A percentile compares a stretch with the other conserved stretches of the same genome.
phyloP scores from a whole-genome alignment of 2,113 vertebrate species.

The Brachirus orientalis region DNA sequence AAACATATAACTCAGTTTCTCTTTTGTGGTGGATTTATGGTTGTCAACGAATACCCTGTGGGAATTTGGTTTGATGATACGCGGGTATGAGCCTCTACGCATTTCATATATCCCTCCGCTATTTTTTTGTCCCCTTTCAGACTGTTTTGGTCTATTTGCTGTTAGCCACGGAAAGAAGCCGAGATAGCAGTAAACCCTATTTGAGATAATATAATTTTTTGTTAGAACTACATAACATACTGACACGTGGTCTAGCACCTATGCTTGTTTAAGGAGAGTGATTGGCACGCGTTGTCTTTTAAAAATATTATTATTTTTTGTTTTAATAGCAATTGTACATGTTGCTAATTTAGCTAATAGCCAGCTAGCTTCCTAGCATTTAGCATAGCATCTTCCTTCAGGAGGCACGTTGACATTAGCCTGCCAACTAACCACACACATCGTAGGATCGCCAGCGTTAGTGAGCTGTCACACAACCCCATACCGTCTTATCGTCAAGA shows the following conservation, averaged over 20 bases:
- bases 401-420: constrained; percentile 73
- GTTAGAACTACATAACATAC: constrained; percentile 57
- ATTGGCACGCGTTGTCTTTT: constrained; percentile 67
- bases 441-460: constrained; percentile 39
- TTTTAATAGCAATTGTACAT: constrained; percentile 75
- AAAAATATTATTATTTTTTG: constrained; percentile 54
- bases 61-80: constrained; percentile 14
- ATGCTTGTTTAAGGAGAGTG: constrained; percentile 55
- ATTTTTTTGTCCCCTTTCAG: constrained; percentile 84
- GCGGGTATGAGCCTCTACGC: constrained; percentile 56
- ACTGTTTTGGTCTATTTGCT: constrained; percentile 93
- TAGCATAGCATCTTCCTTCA: constrained; percentile 59
- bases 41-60: neutral
- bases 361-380: constrained; percentile 59
- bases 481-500: constrained; percentile 38
- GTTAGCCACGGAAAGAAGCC: constrained; percentile 81
- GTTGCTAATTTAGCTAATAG: constrained; percentile 73
- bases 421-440: constrained; percentile 32
- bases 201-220: constrained; percentile 62
- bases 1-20: neutral
- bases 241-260: constrained; percentile 61
- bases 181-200: constrained; percentile 73
- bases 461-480: constrained; percentile 63
- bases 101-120: constrained; percentile 82
- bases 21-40: neutral